Evolutionary conservation across 1,140 invertebrate species (phyloP).

Genomic region (Drosophila ambigua): DNA sequence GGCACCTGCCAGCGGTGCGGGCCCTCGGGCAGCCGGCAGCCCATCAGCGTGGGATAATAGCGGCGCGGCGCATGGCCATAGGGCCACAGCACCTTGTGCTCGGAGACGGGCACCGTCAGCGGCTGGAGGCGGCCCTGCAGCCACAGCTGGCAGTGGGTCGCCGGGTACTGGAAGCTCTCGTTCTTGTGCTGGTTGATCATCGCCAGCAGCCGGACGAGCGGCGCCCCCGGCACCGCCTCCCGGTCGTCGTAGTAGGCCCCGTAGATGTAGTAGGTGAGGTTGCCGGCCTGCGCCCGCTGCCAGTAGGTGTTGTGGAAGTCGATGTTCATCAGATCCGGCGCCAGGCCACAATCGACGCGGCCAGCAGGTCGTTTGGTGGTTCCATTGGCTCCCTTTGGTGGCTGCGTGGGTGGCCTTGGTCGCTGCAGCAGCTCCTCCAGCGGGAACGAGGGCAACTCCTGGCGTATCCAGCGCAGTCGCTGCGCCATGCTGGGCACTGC

Average conservation of each 20-base stretch:
- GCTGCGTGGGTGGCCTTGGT: not conserved
- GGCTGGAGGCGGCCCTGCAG: constrained; percentile 90
- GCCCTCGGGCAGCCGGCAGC: constrained; percentile 91
- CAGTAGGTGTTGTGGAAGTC: constrained; percentile 85
- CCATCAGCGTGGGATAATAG: constrained; percentile 92
- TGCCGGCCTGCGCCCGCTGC: constrained; percentile 90
- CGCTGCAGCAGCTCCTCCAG: constrained; percentile 38
- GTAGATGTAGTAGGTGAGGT: constrained; percentile 93
- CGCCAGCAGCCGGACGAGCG: constrained; percentile 91
- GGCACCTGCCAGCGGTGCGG: constrained; percentile 88
- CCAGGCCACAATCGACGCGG: constrained; percentile 31
- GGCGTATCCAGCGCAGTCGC: constrained; percentile 40
- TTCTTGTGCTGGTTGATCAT: constrained; percentile 88
- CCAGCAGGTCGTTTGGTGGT: not conserved
- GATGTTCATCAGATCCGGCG: constrained; percentile 41
- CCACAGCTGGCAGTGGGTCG: constrained; percentile 92
- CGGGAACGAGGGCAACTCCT: constrained; percentile 66
- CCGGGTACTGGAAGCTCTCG: constrained; percentile 85
- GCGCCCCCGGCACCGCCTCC: constrained; percentile 88
- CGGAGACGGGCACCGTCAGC: constrained; percentile 89
- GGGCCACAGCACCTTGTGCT: constrained; percentile 96
- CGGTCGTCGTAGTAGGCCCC: constrained; percentile 94
- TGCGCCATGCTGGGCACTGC: constrained; percentile 46
- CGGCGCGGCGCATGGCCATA: constrained; percentile 95
- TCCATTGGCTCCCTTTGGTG: too few relatives aligned